A percentile compares a stretch with the other conserved stretches of the same genome.
These are phyloP conservation scores for Leptothorax acervorum DNA, from an alignment of 2,888 invertebrate genomes.

Conservation along the genomic window DNA sequence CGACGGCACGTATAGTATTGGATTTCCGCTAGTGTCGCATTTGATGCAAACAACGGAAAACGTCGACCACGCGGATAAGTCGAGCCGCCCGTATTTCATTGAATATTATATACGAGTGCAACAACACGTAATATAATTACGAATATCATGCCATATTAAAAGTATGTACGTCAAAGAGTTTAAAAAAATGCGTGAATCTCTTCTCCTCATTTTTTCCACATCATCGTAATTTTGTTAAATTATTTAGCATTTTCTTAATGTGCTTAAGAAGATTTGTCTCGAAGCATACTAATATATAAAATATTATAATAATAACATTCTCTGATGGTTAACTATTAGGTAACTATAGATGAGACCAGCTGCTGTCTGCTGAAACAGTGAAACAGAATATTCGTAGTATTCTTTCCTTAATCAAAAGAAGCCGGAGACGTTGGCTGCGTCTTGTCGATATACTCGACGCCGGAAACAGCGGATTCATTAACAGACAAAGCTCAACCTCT, in stretches of 20 bases:
- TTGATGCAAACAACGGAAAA: slow-evolving; percentile 34
- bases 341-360: not conserved
- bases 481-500: slow-evolving; percentile 42
- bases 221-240: not conserved
- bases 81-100: not conserved
- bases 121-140: not conserved
- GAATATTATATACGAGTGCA: not conserved
- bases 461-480: slow-evolving; percentile 54
- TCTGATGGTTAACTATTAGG: not conserved
- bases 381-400: slow-evolving; percentile 13
- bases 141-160: not conserved
- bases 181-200: not conserved
- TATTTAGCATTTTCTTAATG: not conserved
- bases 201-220: not conserved
- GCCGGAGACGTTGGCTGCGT: slow-evolving; percentile 12
- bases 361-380: not conserved
- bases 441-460: slow-evolving; percentile 22
- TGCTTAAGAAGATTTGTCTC: not conserved
- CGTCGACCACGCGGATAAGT: not conserved
- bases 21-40: slow-evolving; percentile 19
- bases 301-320: not conserved
- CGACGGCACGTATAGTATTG: slow-evolving; percentile 20
- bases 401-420: slow-evolving; percentile 20
- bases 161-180: not conserved
- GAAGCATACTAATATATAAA: not conserved